These are phyloP conservation scores for Corbicula japonica DNA, from an alignment of 2,888 invertebrate genomes.

Conservation along the genomic window DNA sequence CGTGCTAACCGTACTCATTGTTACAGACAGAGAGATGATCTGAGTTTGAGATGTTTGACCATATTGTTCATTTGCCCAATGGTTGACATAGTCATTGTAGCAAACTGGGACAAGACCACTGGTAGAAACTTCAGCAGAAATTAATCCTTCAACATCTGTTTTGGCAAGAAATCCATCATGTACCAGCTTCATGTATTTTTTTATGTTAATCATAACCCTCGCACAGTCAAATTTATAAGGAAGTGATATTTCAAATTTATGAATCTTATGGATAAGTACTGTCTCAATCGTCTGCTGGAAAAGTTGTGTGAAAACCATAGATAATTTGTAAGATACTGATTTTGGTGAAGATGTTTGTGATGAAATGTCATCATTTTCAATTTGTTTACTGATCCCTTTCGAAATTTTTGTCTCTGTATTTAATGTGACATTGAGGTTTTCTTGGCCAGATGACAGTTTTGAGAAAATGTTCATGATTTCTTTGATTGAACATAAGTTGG, in stretches of 20 bases:
- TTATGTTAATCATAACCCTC: constrained; percentile 11
- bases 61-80: neutral
- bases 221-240: constrained; percentile 33
- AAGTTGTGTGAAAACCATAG: neutral
- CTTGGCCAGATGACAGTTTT: neutral
- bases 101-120: constrained; percentile 16
- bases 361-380: neutral
- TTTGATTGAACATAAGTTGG: constrained; percentile 20
- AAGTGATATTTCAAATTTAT: neutral
- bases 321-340: neutral
- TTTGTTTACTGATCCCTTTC: too few relatives aligned
- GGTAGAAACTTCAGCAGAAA: neutral
- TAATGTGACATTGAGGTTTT: neutral
- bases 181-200: constrained; percentile 26
- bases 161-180: neutral
- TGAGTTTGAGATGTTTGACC: neutral
- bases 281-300: neutral
- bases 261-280: neutral
- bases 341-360: neutral
- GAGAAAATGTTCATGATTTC: constrained; percentile 16
- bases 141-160: neutral
- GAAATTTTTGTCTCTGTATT: neutral
- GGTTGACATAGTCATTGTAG: neutral
- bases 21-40: neutral
- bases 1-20: constrained; percentile 27